Evolutionary conservation across 2,888 invertebrate species (phyloP), one percentile per base, ranked within the genome.

Genomic region (Eupithecia centaureata): DNA sequence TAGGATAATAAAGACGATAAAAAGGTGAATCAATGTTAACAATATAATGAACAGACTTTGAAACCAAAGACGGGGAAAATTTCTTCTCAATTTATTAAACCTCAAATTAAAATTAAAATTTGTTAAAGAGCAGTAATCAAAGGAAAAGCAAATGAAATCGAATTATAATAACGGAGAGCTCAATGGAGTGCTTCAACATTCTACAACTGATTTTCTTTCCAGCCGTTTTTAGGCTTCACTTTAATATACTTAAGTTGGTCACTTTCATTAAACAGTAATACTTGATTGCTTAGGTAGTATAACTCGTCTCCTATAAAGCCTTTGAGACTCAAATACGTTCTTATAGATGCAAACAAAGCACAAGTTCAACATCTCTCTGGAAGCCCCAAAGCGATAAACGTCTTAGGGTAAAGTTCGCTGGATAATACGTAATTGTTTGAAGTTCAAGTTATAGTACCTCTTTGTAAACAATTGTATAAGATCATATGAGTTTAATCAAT

Each of bases 371-470:
- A 67, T 27, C 33, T 63, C 56, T 61, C 18, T 30, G 10, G 35
- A 52, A 63, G 61, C 35, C 54, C 52, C 47, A 27, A 61, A 30
- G 61, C 60, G 65, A 69, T 69, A 65, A 69, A 63, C 65, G 62
- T 54, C 65, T 63, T 35, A 54, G 58, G 25, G 38, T 10, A 59
- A 69, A 62, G 65, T 68, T 42, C 33, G 8, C 30, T 54, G 28
- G 54, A n/a, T 30, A 15, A 56, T 10, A 47, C 3, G 22, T 47
- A 52, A 52, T 52, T 54, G 54, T 28, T 54, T 56, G 30, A 56
- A 28, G 28, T 56, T 28, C 7, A 22, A 22, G 12, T 42, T 42
- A 42, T 18, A 18, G n/a, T 18, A 42, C 42, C 42, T 42, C 42
- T 42, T 42, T 18, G 4, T 47, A 47, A 12, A 4, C 4, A 47